These are phyloP conservation scores for Gymnarchus niloticus DNA, from an alignment of 2,113 vertebrate genomes.

Conservation along the genomic window DNA sequence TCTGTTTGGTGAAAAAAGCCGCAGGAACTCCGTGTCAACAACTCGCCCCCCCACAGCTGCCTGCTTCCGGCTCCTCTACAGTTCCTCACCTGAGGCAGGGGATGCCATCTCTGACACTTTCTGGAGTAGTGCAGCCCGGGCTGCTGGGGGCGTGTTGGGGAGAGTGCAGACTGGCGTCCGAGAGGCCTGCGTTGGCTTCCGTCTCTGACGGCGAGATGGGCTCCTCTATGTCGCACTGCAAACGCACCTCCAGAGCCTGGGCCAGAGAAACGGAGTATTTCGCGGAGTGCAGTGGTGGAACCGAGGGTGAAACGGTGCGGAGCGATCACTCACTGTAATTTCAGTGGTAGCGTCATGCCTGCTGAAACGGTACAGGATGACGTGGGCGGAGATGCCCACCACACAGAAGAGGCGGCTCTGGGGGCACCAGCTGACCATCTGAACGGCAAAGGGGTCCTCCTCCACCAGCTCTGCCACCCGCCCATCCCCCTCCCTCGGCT, in stretches of 20 bases:
- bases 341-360: conserved; percentile 85
- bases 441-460: conserved; percentile 91
- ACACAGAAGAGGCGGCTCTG: conserved; percentile 94
- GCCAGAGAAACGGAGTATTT: conserved; percentile 20
- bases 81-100: conserved; percentile 81
- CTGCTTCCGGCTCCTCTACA: background rate
- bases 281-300: too few species aligned
- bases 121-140: conserved; percentile 72
- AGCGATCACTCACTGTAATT: conserved; percentile 79
- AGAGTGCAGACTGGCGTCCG: conserved; percentile 76
- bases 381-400: conserved; percentile 90
- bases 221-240: conserved; percentile 86
- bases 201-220: conserved; percentile 82
- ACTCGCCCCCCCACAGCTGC: background rate
- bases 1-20: background rate
- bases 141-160: conserved; percentile 77
- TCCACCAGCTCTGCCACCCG: conserved; percentile 79
- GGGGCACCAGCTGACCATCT: conserved; percentile 96
- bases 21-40: background rate
- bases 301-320: background rate
- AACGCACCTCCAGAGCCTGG: conserved; percentile 84
- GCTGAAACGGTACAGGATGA: conserved; percentile 92
- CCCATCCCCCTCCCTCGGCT: conserved; percentile 77
- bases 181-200: conserved; percentile 77
- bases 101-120: conserved; percentile 79